Base-by-base conservation (phyloP, 2,888 invertebrate genomes). In the Parthenolecanium corni region DNA sequence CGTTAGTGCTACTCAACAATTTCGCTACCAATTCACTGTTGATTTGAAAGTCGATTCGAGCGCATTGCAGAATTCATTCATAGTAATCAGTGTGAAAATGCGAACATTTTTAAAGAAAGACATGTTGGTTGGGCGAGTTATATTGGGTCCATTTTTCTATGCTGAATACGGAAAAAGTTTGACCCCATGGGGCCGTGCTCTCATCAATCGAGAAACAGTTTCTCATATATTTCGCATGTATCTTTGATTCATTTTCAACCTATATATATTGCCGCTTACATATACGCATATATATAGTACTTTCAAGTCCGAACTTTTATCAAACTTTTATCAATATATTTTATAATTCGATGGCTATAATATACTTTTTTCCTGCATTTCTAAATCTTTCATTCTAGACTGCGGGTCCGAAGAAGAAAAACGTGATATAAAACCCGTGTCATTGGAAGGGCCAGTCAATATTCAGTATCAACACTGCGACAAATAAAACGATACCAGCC, bases 181-280 rank as follows among this genome's bases (percentile, higher is more conserved):
- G 16, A 72, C 72, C 0, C 71, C 71, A 18, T 72, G 72, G 72
- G 72, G 72, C 1, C 67, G 67, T 46, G 69, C 67, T 6, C 58
- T 71, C 9, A 49, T 67, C n/a, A 65, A 66, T 24, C 65, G 68
- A 49, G 67, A 70, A 64, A 64, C 65, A 16, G 67, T 69, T 23
- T 67, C 67, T 1, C 65, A 68, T 58, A 67, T 68, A 24, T 70
- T 69, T 64, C 67, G 67, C 62, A 65, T 70, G 64, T 68, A 69
- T 66, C 67, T 68, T 56, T 69, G 58, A 68, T 24, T n/a, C n/a
- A n/a, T 12, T 20, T 51, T 11, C 18, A n/a, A n/a, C n/a, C n/a
- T n/a, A n/a, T n/a, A n/a, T n/a, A n/a, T n/a, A n/a, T n/a, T n/a
- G n/a, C n/a, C n/a, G n/a, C n/a, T n/a, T n/a, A n/a, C n/a, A n/a